Evolutionary conservation across 1,140 invertebrate genomes (phyloP), one percentile per base, ranked within the genome.

Genomic region (Euschistus heros): DNA sequence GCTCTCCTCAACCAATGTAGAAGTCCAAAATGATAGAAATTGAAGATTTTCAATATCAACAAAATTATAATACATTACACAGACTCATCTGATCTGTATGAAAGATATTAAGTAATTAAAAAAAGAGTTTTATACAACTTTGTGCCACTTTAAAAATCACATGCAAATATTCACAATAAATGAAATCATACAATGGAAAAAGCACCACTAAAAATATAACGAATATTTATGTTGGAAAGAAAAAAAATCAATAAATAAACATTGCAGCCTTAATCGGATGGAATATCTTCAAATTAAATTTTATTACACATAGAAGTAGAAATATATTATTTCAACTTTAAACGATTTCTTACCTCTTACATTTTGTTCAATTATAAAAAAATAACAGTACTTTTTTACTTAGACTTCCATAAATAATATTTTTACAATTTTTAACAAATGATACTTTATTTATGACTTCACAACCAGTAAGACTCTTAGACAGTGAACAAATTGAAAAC

Each of bases 191-290:
- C 10, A 37, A 10, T 1, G 6, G 8, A 13, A 37, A 37, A 37
- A 37, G 33, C 33, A 37, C 33, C 33, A 37, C n/a, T n/a, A 13
- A 37, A 37, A 37, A 37, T 37, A 37, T 37, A 10, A 10, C 5
- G 13, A 10, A 10, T 37, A 37, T 37, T 30, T 37, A 37, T 6
- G 33, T 13, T 37, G 6, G 13, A 37, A 37, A 8, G 8, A 37
- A 10, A 37, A 37, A 13, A 37, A 37, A 37, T 10, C 33, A 37
- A 6, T 37, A 37, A 37, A 50, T 2, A 50, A 6, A 57, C 15
- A 57, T 8, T 57, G 54, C 54, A 57, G 54, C 54, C 54, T 57
- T 57, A 20, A 27, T 24, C 54, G 54, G 54, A 57, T 57, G 54
- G 54, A 57, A 57, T 57, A 20, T 24, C 54, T 57, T 57, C 54